phyloP scores from a whole-genome alignment of 2,888 invertebrate genomes.

The Lamellibrachia columna region DNA sequence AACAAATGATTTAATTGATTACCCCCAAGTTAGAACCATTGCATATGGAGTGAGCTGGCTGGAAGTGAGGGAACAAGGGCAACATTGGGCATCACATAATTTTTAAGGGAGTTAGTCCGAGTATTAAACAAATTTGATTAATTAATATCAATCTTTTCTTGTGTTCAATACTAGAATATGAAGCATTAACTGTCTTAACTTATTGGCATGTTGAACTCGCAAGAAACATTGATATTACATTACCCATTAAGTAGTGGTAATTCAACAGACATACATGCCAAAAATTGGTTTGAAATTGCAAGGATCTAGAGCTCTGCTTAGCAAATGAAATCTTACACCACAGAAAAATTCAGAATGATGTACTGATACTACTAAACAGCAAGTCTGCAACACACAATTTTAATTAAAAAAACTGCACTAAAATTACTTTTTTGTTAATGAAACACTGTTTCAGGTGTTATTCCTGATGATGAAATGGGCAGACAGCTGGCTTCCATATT shows the following conservation, averaged over 20 bases:
- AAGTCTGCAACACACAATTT: not conserved
- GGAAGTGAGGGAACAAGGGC: no score
- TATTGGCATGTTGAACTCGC: not conserved
- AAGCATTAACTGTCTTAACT: not conserved
- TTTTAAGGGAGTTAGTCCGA: no score
- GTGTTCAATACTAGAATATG: not conserved
- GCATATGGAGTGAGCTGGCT: no score
- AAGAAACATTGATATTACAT: not conserved
- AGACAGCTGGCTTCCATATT: slow-evolving; percentile 84
- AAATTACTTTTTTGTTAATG: not conserved
- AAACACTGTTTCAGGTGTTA: slow-evolving; percentile 73
- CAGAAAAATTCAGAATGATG: not conserved
- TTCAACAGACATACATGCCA: not conserved
- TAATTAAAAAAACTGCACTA: not conserved
- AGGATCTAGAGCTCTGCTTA: not conserved
- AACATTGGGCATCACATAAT: no score
- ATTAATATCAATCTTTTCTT: no score
- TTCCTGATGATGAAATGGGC: slow-evolving; percentile 91
- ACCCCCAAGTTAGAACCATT: no score
- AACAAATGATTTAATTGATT: no score
- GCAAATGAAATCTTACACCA: not conserved
- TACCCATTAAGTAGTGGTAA: not conserved
- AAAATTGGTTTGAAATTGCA: not conserved
- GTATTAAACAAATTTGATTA: no score
- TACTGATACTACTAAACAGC: not conserved